These are phyloP conservation scores for Xanthorhoe spadicearia DNA, from an alignment of 2,888 invertebrate genomes.

Conservation along the genomic window DNA sequence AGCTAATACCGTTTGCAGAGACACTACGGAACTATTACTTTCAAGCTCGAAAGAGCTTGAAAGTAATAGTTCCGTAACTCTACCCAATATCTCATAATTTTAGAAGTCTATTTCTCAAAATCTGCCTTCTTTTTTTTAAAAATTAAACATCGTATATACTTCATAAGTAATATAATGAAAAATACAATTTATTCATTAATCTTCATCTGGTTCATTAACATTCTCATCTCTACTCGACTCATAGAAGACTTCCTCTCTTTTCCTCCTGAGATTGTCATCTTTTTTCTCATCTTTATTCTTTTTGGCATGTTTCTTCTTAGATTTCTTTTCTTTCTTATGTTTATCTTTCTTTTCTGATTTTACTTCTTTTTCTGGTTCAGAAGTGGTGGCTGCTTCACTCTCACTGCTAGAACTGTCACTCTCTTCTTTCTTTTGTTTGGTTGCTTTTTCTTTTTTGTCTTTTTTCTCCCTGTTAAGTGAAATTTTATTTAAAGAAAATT, in stretches of 20 bases:
- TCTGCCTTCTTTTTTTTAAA: no score
- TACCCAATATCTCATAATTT: not conserved
- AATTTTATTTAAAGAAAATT: not conserved
- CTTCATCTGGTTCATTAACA: conserved; percentile 70
- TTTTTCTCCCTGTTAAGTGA: conserved; percentile 29
- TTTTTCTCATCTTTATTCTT: conserved; percentile 35
- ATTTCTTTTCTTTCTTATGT: conserved; percentile 40
- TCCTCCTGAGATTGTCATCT: conserved; percentile 25
- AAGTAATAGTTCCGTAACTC: no score
- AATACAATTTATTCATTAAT: conserved; percentile 47
- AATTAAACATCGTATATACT: conserved; percentile 11
- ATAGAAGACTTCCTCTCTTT: conserved; percentile 58
- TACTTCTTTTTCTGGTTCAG: conserved; percentile 42
- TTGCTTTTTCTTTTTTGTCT: conserved; percentile 29
- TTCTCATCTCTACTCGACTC: conserved; percentile 75
- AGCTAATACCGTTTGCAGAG: no score
- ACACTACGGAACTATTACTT: no score
- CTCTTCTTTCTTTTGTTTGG: conserved; percentile 18
- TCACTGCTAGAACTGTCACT: conserved; percentile 35
- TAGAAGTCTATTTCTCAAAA: no score
- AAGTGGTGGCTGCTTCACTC: conserved; percentile 41
- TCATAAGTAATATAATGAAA: no score
- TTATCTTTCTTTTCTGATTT: conserved; percentile 36
- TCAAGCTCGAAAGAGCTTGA: no score
- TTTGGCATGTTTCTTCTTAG: conserved; percentile 39